Evolutionary conservation across 1,140 invertebrate genomes (phyloP).

Genomic region (Platorchestia sp.): DNA sequence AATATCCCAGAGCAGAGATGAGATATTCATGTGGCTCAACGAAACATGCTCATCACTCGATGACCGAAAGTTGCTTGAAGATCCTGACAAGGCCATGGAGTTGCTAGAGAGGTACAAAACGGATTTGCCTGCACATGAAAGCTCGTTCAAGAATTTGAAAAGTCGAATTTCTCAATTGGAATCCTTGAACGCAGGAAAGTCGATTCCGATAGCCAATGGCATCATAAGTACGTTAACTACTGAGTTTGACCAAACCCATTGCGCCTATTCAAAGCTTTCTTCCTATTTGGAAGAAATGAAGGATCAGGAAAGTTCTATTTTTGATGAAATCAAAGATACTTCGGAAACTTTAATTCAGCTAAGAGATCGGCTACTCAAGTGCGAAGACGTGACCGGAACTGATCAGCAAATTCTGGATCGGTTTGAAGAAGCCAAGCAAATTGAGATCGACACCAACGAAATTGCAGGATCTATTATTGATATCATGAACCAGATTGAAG

Average conservation of each 20-base stretch:
- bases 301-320: conserved; percentile 81
- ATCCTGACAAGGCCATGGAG: conserved; percentile 83
- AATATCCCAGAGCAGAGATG: conserved; percentile 86
- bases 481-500: conserved; percentile 79
- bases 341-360: conserved; percentile 81
- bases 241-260: conserved; percentile 83
- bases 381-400: conserved; percentile 90
- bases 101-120: conserved; percentile 87
- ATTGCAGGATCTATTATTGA: conserved; percentile 78
- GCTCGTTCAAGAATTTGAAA: conserved; percentile 81
- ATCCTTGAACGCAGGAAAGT: conserved; percentile 82
- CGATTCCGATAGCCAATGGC: conserved; percentile 79
- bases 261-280: conserved; percentile 83
- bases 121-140: conserved; percentile 83
- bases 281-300: conserved; percentile 79
- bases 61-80: conserved; percentile 81
- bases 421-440: conserved; percentile 79
- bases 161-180: conserved; percentile 85
- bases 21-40: conserved; percentile 86
- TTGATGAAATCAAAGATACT: conserved; percentile 79
- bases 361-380: conserved; percentile 88
- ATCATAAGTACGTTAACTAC: conserved; percentile 81
- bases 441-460: conserved; percentile 79
- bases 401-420: conserved; percentile 85
- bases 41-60: conserved; percentile 83